phyloP scores from a whole-genome alignment of 2,888 invertebrate species.

The Prosapia bicincta region DNA sequence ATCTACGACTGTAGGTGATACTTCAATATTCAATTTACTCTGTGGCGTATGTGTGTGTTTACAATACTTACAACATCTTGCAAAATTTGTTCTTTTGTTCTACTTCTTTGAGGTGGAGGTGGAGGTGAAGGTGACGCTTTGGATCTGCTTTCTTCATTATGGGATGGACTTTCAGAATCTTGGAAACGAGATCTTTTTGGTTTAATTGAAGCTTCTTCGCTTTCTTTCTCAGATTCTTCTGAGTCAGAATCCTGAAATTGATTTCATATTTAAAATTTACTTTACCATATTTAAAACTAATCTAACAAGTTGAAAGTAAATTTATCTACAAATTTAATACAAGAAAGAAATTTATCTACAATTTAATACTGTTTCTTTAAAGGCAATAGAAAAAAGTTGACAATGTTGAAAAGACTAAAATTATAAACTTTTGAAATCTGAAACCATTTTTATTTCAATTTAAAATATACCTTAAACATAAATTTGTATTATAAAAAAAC shows the following conservation, averaged over 20 bases:
- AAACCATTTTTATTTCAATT: no score
- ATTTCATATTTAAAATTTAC: no score
- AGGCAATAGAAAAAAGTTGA: not conserved
- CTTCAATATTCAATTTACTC: no score
- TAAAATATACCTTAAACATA: no score
- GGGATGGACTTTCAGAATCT: not conserved
- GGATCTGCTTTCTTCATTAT: not conserved
- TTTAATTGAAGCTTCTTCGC: conserved; percentile 12
- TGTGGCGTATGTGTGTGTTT: no score
- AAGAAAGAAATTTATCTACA: no score
- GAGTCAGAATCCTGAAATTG: conserved; percentile 48
- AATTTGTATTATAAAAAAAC: no score
- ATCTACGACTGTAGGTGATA: no score
- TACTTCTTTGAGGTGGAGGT: conserved; percentile 35
- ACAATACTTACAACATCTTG: conserved; percentile 68
- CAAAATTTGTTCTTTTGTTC: conserved; percentile 55
- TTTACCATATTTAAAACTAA: not conserved
- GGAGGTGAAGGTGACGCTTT: conserved; percentile 41
- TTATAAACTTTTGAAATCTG: no score
- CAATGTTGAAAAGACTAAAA: no score
- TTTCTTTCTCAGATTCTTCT: conserved; percentile 45
- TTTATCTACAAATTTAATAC: not conserved
- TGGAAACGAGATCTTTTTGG: conserved; percentile 23
- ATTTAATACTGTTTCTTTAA: not conserved
- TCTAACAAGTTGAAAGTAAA: not conserved